Conservation (phyloP, 2,797 vertebrate species). For the Oreonectes daqikongensis region DNA sequence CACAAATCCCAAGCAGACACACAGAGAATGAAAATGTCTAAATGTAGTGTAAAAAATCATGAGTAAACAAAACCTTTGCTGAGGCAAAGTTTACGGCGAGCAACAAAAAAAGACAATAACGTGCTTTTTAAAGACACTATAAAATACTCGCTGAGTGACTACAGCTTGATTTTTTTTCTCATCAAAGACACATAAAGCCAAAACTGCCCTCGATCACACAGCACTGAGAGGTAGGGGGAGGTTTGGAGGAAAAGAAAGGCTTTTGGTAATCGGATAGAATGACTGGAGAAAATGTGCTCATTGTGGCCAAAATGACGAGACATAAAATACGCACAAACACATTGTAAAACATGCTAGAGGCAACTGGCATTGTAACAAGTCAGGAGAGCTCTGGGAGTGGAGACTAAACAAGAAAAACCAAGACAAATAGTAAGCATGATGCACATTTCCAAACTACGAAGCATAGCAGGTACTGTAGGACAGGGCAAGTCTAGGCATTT, state of each 20-base stretch:
- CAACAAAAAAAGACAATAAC: slow-evolving; percentile 58
- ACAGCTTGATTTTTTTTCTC: slow-evolving; percentile 70
- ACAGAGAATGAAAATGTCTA: neutral
- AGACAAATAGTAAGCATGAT: slow-evolving; percentile 41
- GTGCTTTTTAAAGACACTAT: slow-evolving; percentile 58
- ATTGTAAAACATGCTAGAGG: slow-evolving; percentile 61
- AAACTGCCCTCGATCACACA: slow-evolving; percentile 65
- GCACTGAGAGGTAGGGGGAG: slow-evolving; percentile 47
- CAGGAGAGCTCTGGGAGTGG: slow-evolving; percentile 42
- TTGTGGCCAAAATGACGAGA: slow-evolving; percentile 66
- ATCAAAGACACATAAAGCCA: slow-evolving; percentile 68
- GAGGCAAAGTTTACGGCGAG: slow-evolving; percentile 58
- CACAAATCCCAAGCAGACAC: neutral
- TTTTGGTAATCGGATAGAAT: slow-evolving; percentile 79
- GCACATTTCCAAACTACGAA: slow-evolving; percentile 39
- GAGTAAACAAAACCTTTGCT: neutral
- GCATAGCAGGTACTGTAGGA: slow-evolving; percentile 22
- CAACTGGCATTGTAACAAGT: slow-evolving; percentile 51
- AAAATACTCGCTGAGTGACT: slow-evolving; percentile 56
- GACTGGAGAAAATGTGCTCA: slow-evolving; percentile 71
- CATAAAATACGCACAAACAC: slow-evolving; percentile 59
- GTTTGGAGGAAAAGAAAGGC: slow-evolving; percentile 62
- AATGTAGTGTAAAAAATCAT: slow-evolving; percentile 4
- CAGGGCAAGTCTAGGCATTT: slow-evolving; percentile 26
- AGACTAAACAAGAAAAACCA: slow-evolving; percentile 35